A percentile compares a stretch with the other conserved stretches of the same genome.
phyloP scores from a whole-genome alignment of 2,888 invertebrate genomes.

The Phalangium opilio region DNA sequence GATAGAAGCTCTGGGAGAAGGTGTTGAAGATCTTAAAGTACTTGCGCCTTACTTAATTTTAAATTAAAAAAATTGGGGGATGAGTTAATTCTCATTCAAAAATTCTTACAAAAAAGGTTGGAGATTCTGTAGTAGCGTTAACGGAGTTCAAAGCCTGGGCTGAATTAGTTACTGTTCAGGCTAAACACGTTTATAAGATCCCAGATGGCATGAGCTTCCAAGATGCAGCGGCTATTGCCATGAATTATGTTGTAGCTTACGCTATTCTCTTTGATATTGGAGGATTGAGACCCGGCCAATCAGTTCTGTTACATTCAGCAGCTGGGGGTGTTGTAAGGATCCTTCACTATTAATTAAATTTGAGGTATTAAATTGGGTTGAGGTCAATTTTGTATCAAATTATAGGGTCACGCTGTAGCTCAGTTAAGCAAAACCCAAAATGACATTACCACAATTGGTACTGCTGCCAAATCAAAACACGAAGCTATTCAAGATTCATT shows the following conservation, averaged over 20 bases:
- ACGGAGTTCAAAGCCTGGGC: slow-evolving; percentile 76
- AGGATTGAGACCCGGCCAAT: slow-evolving; percentile 58
- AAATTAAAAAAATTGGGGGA: background rate
- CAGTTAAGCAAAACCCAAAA: slow-evolving; percentile 65
- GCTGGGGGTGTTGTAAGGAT: slow-evolving; percentile 59
- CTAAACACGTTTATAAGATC: slow-evolving; percentile 61
- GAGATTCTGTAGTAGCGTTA: slow-evolving; percentile 52
- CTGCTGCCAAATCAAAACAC: slow-evolving; percentile 69
- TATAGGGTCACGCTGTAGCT: slow-evolving; percentile 60
- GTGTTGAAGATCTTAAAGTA: slow-evolving; percentile 61
- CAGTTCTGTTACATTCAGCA: slow-evolving; percentile 64
- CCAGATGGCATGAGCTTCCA: slow-evolving; percentile 56
- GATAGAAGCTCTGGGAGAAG: slow-evolving; percentile 59
- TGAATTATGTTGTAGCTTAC: slow-evolving; percentile 74
- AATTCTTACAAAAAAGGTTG: slow-evolving; percentile 26
- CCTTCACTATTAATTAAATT: background rate
- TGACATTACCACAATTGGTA: slow-evolving; percentile 65
- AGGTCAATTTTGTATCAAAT: too few relatives aligned
- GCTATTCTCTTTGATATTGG: slow-evolving; percentile 70
- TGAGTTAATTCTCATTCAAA: background rate
- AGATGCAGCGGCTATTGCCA: slow-evolving; percentile 67
- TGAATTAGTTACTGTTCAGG: slow-evolving; percentile 61
- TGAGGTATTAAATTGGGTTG: too few relatives aligned
- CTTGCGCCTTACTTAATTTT: slow-evolving; percentile 15
- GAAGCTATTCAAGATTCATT: slow-evolving; percentile 56